Conservation (phyloP, 2,888 invertebrate species). For the Liodrosophila aerea region DNA sequence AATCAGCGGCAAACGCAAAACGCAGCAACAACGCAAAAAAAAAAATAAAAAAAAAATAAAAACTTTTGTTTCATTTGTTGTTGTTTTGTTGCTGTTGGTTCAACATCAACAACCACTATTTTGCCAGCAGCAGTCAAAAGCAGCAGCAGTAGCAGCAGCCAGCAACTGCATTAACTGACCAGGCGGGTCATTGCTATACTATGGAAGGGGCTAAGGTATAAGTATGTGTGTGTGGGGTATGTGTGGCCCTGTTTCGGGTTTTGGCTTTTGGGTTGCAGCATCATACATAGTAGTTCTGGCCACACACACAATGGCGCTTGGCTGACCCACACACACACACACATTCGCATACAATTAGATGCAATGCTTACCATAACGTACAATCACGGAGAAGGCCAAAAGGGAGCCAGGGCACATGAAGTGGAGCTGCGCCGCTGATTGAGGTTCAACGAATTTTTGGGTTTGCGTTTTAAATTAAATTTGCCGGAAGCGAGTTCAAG, state of each 20-base stretch:
- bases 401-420: conserved; percentile 1
- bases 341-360: conserved; percentile 21
- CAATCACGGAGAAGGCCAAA: conserved; percentile 10
- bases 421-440: conserved; percentile 56
- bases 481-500: conserved; percentile 42
- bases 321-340: conserved; percentile 11
- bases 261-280: conserved; percentile 32
- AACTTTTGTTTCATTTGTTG: conserved; percentile 14
- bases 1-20: conserved; percentile 66
- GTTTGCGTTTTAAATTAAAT: conserved; percentile 71
- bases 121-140: conserved; percentile 48
- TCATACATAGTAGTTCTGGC: conserved; percentile 46
- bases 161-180: conserved; percentile 64
- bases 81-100: conserved; percentile 17
- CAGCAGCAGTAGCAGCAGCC: conserved; percentile 14
- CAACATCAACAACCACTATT: conserved; percentile 48
- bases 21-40: conserved; percentile 35
- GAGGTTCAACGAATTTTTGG: conserved; percentile 51
- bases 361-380: conserved; percentile 20
- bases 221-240: not conserved
- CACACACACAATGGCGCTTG: conserved; percentile 28
- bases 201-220: not conserved
- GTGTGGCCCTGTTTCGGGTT: conserved; percentile 18
- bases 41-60: conserved; percentile 57
- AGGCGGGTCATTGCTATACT: conserved; percentile 22